A percentile compares a stretch with the other conserved stretches of the same genome.
These are phyloP conservation scores for Erinaceus europaeus DNA, from an alignment of 2,113 vertebrate species.

Conservation along the genomic window DNA sequence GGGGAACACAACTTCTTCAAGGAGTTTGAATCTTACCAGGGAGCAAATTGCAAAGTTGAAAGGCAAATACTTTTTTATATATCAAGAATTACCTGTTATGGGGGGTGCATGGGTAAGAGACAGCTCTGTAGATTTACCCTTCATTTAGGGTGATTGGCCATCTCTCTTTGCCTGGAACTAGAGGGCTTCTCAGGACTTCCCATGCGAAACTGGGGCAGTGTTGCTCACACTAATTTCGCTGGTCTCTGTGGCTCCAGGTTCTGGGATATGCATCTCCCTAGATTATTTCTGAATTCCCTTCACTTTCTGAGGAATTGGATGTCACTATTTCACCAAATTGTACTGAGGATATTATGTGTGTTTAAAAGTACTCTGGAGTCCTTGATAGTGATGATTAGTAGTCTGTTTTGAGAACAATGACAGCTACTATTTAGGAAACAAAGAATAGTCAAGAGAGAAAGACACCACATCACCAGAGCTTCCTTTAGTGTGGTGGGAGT, in stretches of 20 bases:
- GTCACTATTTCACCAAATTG: neutral
- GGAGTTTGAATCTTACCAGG: neutral
- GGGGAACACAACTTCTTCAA: neutral
- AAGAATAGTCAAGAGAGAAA: neutral
- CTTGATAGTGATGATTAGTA: neutral
- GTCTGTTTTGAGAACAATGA: neutral
- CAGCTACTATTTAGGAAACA: neutral
- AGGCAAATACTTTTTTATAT: neutral
- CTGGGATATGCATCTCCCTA: neutral
- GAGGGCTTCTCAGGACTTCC: neutral
- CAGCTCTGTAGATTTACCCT: neutral
- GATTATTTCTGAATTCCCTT: neutral
- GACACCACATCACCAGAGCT: neutral
- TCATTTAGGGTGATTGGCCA: fast-evolving
- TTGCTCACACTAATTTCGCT: neutral
- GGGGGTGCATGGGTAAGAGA: neutral
- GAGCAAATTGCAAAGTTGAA: neutral
- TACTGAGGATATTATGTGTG: neutral
- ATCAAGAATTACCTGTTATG: neutral
- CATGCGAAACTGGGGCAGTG: neutral
- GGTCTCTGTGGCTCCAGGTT: neutral
- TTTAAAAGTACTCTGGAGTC: neutral
- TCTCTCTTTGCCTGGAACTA: neutral
- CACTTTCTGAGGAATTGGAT: neutral
- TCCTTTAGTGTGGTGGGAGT: no score